Conservation (phyloP, 2,888 invertebrate genomes). For the Torymus auratus region DNA sequence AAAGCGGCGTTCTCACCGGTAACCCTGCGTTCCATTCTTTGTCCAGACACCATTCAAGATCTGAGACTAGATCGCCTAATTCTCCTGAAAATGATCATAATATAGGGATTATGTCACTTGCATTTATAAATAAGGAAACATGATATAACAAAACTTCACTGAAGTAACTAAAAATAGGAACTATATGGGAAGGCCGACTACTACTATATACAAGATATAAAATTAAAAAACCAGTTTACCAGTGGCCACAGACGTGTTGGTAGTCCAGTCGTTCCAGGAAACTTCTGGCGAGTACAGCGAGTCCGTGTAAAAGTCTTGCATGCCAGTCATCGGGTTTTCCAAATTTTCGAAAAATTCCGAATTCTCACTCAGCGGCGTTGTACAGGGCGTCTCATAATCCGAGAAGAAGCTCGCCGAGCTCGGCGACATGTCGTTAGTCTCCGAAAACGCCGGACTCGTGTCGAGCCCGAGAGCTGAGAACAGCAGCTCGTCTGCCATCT, state of each 20-base stretch:
- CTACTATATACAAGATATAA: no score
- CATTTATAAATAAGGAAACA: no score
- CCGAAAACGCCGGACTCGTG: constrained; percentile 62
- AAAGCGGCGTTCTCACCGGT: constrained; percentile 80
- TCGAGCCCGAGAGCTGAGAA: constrained; percentile 73
- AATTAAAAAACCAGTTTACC: constrained; percentile 60
- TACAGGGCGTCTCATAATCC: constrained; percentile 70
- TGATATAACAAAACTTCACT: no score
- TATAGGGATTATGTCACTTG: not conserved
- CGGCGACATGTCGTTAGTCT: constrained; percentile 64
- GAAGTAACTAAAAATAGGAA: no score
- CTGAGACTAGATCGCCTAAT: constrained; percentile 71
- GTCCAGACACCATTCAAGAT: constrained; percentile 74
- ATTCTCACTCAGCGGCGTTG: constrained; percentile 65
- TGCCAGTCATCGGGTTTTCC: constrained; percentile 58
- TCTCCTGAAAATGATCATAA: constrained; percentile 63
- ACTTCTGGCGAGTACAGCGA: constrained; percentile 69
- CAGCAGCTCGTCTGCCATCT: constrained; percentile 74
- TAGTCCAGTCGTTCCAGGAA: constrained; percentile 72
- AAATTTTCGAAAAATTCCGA: constrained; percentile 63
- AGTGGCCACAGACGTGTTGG: constrained; percentile 65
- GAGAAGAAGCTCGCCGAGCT: constrained; percentile 59
- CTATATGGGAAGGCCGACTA: no score
- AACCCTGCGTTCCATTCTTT: constrained; percentile 73
- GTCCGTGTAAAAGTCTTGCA: constrained; percentile 70